Conservation (phyloP, 2,888 invertebrate genomes). For the Ceraclea dissimilis region DNA sequence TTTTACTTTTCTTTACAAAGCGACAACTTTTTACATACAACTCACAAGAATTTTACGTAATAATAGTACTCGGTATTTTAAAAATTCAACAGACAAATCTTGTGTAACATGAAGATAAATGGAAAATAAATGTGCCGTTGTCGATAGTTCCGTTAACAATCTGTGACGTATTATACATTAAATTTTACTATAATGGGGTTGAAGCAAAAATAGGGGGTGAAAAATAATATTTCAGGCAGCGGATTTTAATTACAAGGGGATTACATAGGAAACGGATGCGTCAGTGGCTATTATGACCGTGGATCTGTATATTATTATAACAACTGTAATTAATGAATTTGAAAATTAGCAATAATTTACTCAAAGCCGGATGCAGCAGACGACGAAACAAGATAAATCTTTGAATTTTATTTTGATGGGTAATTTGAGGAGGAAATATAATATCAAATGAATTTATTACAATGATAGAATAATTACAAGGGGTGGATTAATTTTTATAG, state of each 20-base stretch:
- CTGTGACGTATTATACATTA: too few species aligned
- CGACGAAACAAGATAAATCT: neutral
- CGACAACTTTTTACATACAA: too few species aligned
- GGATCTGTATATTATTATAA: too few species aligned
- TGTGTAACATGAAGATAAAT: too few species aligned
- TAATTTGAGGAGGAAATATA: neutral
- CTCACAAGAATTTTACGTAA: too few species aligned
- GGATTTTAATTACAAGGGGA: constrained; percentile 1
- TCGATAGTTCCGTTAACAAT: too few species aligned
- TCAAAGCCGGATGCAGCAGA: neutral
- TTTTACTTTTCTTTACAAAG: too few species aligned
- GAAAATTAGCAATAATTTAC: neutral
- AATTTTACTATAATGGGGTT: neutral
- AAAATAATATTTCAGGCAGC: neutral
- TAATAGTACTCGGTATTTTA: too few species aligned
- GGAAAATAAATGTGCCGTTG: too few species aligned
- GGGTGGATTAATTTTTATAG: neutral
- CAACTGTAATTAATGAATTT: neutral
- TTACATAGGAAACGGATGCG: constrained; percentile 1
- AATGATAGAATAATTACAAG: neutral
- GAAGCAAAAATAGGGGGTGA: neutral
- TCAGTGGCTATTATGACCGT: neutral
- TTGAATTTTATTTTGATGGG: too few species aligned
- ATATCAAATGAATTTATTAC: neutral
- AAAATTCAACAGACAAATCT: too few species aligned